A percentile compares a stretch with the other conserved stretches of the same genome.
Evolutionary conservation across 2,113 vertebrate genomes (phyloP).

Genomic region (Loxodonta africana): DNA sequence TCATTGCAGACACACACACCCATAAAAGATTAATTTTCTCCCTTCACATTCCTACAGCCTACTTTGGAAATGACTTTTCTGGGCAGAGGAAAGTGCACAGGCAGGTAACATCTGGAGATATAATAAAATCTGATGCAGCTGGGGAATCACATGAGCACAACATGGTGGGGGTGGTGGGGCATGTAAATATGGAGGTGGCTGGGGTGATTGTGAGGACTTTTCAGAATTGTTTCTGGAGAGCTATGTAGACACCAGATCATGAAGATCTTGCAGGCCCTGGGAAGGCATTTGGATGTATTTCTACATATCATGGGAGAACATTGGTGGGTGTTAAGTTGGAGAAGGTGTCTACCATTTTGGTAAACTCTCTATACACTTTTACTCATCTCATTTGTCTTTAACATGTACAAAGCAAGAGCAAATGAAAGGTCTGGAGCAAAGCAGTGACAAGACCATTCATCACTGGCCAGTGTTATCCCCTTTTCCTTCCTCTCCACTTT

Average conservation of each 20-base stretch:
- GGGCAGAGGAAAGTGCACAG: not conserved
- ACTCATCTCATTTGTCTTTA: not conserved
- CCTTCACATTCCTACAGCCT: not conserved
- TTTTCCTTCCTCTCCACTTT: not conserved
- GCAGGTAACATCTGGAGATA: not conserved
- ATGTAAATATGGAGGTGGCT: rapidly evolving
- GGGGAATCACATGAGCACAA: rapidly evolving
- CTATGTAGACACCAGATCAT: rapidly evolving
- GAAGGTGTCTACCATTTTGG: no score
- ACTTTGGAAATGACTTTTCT: not conserved
- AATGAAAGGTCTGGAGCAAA: not conserved
- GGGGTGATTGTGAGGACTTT: rapidly evolving
- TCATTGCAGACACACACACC: not conserved
- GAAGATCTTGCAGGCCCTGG: rapidly evolving
- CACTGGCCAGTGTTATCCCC: not conserved
- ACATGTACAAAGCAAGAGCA: not conserved
- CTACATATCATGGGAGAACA: rapidly evolving
- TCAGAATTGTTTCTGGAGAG: not conserved
- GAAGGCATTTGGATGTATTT: not conserved
- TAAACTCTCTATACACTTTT: not conserved
- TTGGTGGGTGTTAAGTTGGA: not conserved
- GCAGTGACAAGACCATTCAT: not conserved
- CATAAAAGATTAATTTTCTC: not conserved
- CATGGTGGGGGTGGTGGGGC: rapidly evolving
- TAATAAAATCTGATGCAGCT: rapidly evolving